Evolutionary conservation across 2,888 invertebrate species (phyloP), one percentile per base, ranked within the genome.

Genomic region (Mimas tiliae): DNA sequence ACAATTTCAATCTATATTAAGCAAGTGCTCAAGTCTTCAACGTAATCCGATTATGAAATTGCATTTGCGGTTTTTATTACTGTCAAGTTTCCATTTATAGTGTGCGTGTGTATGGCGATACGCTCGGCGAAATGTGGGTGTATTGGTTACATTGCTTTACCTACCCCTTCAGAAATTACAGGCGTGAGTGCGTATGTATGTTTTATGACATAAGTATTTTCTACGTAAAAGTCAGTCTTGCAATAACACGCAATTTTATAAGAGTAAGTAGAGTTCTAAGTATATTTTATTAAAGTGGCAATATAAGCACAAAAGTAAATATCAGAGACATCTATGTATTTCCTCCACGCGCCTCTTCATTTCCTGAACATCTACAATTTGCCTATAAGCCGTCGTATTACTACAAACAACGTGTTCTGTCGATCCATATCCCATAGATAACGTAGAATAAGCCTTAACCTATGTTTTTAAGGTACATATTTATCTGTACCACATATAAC

Each of bases 331-430:
- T 55, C 14, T 63, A 64, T 27, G n/a, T 50, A 19, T 34, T 50
- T 38, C 7, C 34, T 64, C 38, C 50, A 6, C 12, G 72, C 75
- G 75, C 73, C 73, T 73, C 70, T 73, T 84, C 80, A 85, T 84
- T 84, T 84, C 84, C 84, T 74, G 78, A 72, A 72, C 74, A 71
- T 53, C 79, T 70, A 72, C 79, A 80, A 81, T 78, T 74, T 72
- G 75, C 71, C 73, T 73, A 74, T 76, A 75, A 77, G 72, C 73
- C 70, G 62, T 67, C 62, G 51, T 69, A 69, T 68, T 67, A 64
- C 68, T 65, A 52, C 62, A 21, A 42, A n/a, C n/a, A 34, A 33
- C 51, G 69, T 70, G 71, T 69, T 72, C 68, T 67, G 63, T 68
- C 65, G 72, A 77, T 74, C 70, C 69, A 69, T 69, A 67, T 63